Conservation (phyloP, 1,140 invertebrate species). For the Zaprionus davidi region DNA sequence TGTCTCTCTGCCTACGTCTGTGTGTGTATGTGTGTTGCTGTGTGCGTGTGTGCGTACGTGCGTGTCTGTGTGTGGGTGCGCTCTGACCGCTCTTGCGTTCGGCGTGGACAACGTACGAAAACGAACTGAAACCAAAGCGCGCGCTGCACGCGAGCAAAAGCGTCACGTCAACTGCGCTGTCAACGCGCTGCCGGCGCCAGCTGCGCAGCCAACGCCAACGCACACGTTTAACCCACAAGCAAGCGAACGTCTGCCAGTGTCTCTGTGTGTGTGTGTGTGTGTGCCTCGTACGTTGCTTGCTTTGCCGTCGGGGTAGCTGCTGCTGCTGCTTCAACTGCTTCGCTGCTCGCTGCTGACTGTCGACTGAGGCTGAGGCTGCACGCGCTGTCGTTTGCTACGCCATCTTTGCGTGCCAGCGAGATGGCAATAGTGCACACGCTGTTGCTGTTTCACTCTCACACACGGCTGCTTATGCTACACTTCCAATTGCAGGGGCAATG, state of each 20-base stretch:
- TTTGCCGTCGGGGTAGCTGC: background rate
- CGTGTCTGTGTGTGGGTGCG: constrained; percentile 30
- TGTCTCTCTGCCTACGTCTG: too few species aligned
- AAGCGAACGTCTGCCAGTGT: too few species aligned
- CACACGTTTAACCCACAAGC: constrained; percentile 1
- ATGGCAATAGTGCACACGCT: constrained; percentile 10
- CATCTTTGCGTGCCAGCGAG: constrained; percentile 67
- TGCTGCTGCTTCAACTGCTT: constrained; percentile 40
- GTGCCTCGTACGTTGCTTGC: constrained; percentile 17
- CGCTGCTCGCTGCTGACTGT: constrained; percentile 39
- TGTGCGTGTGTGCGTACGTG: constrained; percentile 16
- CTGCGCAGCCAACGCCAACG: constrained; percentile 38
- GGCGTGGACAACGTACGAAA: constrained; percentile 74
- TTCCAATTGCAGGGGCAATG: constrained; percentile 67
- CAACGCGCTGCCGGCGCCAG: constrained; percentile 40
- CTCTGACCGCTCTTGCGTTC: constrained; percentile 52
- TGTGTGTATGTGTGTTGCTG: background rate
- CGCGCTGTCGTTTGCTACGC: constrained; percentile 44
- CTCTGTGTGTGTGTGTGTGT: background rate
- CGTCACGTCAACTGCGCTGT: constrained; percentile 50
- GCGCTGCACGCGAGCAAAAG: constrained; percentile 75
- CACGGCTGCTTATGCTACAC: background rate
- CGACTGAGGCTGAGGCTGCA: constrained; percentile 42
- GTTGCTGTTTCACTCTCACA: constrained; percentile 15
- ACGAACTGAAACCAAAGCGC: constrained; percentile 75